Base-by-base conservation (phyloP, 2,113 vertebrate genomes). In the Strix aluco region DNA sequence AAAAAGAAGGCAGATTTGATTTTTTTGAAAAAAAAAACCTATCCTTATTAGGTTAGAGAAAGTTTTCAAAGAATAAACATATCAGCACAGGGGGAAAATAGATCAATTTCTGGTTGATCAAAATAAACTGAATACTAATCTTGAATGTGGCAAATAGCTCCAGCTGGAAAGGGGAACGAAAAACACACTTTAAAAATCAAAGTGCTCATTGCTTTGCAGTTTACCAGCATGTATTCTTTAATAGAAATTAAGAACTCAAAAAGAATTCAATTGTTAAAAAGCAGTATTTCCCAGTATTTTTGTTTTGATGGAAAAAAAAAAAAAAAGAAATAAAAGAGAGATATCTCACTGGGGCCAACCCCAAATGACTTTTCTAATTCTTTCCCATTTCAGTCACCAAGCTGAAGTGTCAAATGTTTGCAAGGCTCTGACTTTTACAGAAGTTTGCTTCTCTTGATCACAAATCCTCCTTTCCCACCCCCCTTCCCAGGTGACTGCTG, bases 11-110 rank as follows among this genome's bases (percentile, higher is more conserved):
- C 15, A 94, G 42, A 86, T 94, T 89, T 83, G 74, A 95, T 85
- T 46, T 46, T 18, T 46, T 46, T 16, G 73, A 95, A 94, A 90
- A 26, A 11, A 61, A 94, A 86, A 91, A 94, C 91, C 91, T 73
- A 93, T 91, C 54, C 77, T 94, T 92, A 96, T 95, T 83, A 83
- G 51, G 71, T 92, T 94, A 47, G 58, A 81, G 88, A 77, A 96
- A 90, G 46, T 86, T 80, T 82, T 90, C 55, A 54, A 88, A 70
- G 36, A 81, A 92, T 49, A 88, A 95, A 90, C 6, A 0, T 70
- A 92, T n/a, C 73, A 81, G 54, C 62, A 79, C 0, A 0, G 3
- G 12, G 18, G 9, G 3, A 0, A 7, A 29, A 42, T 44, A 19
- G 10, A 82, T 65, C 88, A 42, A 86, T 83, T 83, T 96, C 80